These are phyloP conservation scores for Anhinga rufa DNA, from an alignment of 2,113 vertebrate genomes.

Conservation along the genomic window DNA sequence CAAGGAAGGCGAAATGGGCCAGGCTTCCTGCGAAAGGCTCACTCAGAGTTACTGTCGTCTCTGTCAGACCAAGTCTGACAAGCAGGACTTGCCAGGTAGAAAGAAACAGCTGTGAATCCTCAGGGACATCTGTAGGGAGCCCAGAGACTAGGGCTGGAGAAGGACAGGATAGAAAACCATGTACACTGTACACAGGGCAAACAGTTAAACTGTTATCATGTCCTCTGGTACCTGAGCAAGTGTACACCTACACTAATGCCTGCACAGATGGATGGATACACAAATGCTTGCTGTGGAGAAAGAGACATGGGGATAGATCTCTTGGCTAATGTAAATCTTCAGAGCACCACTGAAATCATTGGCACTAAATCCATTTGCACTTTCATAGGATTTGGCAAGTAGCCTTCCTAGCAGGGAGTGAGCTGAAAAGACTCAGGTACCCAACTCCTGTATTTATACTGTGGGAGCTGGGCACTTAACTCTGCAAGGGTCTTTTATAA, in stretches of 20 bases:
- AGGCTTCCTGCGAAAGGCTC: neutral
- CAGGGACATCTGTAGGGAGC: neutral
- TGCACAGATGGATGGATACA: neutral
- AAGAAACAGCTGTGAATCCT: conserved; percentile 47
- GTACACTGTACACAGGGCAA: neutral
- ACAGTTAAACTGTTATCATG: no score
- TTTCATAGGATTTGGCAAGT: conserved; percentile 32
- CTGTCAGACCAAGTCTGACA: conserved; percentile 52
- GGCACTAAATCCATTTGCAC: conserved; percentile 31
- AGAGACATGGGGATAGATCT: neutral
- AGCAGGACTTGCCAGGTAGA: neutral
- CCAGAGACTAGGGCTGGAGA: neutral
- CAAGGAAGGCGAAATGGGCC: neutral
- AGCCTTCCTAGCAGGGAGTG: neutral
- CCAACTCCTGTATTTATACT: neutral
- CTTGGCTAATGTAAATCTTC: neutral
- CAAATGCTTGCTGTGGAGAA: neutral
- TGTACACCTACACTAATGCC: neutral
- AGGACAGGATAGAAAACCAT: neutral
- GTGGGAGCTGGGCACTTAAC: neutral
- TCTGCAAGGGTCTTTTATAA: conserved; percentile 6
- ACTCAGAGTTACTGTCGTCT: neutral
- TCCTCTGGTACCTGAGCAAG: neutral
- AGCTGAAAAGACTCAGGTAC: neutral
- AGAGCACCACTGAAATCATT: neutral